phyloP scores from a whole-genome alignment of 2,888 invertebrate genomes.

The Stenoptilia bipunctidactyla region DNA sequence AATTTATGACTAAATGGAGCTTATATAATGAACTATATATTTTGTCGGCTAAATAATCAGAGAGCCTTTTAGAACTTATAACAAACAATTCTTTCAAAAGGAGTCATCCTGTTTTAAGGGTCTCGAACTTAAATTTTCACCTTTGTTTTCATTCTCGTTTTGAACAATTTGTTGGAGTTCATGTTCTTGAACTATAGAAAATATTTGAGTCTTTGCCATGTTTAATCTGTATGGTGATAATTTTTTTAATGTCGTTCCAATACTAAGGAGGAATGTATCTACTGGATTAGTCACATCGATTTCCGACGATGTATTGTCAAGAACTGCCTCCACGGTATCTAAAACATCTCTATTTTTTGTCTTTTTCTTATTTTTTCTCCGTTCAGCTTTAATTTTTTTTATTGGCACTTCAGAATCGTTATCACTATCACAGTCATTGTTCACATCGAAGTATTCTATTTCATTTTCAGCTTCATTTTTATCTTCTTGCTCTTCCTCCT shows the following conservation, averaged over 20 bases:
- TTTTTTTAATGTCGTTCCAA: slow-evolving; percentile 49
- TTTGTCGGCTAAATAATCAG: no score
- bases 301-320: slow-evolving; percentile 19
- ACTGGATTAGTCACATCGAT: slow-evolving; percentile 46
- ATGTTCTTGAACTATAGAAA: slow-evolving; percentile 55
- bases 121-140: no score
- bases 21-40: no score
- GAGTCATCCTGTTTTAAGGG: no score
- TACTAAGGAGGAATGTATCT: slow-evolving; percentile 50
- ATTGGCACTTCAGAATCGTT: slow-evolving; percentile 14
- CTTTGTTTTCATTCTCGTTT: slow-evolving; percentile 17
- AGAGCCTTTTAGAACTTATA: no score
- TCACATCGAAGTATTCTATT: not conserved
- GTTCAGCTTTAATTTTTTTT: slow-evolving; percentile 20
- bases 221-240: slow-evolving; percentile 59
- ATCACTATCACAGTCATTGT: slow-evolving; percentile 3
- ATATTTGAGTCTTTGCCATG: slow-evolving; percentile 59
- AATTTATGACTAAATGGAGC: no score
- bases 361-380: slow-evolving; percentile 12
- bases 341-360: slow-evolving; percentile 19
- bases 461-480: slow-evolving; percentile 26
- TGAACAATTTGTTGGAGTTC: slow-evolving; percentile 59
- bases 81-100: no score
- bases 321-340: slow-evolving; percentile 21
- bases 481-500: slow-evolving; percentile 21